Conservation (phyloP, 2,888 invertebrate genomes). For the Polymixis lichenea region DNA sequence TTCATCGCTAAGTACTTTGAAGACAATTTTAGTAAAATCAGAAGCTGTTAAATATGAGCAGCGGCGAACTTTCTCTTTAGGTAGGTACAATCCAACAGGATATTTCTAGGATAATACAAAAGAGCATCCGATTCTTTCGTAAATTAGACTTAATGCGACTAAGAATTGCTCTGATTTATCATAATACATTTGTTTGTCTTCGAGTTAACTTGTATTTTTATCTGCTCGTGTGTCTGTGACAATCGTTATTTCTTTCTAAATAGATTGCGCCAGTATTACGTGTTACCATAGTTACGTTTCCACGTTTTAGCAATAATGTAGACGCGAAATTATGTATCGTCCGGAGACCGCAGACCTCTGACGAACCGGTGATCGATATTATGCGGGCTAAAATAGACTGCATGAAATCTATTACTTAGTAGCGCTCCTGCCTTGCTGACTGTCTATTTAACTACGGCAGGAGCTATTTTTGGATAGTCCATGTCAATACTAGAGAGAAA, state of each 20-base stretch:
- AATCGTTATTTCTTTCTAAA: too few relatives aligned
- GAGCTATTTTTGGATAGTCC: background rate
- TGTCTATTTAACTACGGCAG: background rate
- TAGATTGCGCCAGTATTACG: too few relatives aligned
- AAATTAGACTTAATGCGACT: background rate
- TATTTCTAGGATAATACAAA: background rate
- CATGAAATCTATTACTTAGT: constrained; percentile 17
- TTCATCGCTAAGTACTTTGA: constrained; percentile 3
- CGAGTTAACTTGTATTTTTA: too few relatives aligned
- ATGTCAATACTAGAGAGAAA: background rate
- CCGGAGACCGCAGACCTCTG: constrained; percentile 16
- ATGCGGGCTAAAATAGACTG: constrained; percentile 36
- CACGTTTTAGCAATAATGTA: constrained; percentile 10
- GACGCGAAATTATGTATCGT: constrained; percentile 21
- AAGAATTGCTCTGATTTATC: background rate
- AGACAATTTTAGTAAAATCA: background rate
- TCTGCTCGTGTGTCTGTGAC: too few relatives aligned
- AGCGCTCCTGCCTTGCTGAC: background rate
- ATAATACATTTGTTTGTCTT: too few relatives aligned
- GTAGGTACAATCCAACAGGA: background rate
- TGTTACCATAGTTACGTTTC: background rate
- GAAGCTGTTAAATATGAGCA: background rate
- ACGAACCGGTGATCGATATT: constrained; percentile 35
- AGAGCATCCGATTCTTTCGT: background rate
- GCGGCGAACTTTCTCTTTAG: background rate